Conservation (phyloP, 2,113 vertebrate species). For the Nipponia nippon region DNA sequence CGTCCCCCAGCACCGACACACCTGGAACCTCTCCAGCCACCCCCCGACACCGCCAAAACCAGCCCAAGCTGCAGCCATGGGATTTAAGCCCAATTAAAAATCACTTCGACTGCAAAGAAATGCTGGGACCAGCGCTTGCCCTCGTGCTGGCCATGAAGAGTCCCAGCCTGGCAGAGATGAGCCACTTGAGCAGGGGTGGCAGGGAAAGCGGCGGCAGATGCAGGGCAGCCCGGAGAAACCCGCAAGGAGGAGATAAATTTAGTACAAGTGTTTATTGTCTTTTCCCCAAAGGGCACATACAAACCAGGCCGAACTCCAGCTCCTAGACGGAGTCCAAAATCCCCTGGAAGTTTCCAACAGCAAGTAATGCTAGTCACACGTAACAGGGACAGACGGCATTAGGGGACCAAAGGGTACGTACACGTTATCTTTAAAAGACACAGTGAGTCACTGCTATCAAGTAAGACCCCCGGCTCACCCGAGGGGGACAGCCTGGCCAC, state of each 20-base stretch:
- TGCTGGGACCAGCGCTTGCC: rapidly evolving
- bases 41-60: neutral
- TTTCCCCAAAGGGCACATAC: neutral
- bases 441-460: neutral
- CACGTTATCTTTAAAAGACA: neutral
- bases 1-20: neutral
- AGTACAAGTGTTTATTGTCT: slow-evolving; percentile 73
- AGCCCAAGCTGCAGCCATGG: neutral
- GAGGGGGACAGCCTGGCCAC: neutral
- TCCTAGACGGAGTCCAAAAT: neutral
- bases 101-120: neutral
- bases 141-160: too few relatives aligned
- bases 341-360: neutral
- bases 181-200: too few relatives aligned
- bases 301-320: neutral
- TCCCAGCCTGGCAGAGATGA: too few relatives aligned
- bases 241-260: neutral
- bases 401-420: neutral
- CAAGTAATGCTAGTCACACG: neutral
- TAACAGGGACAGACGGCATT: neutral
- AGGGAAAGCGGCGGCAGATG: too few relatives aligned
- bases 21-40: neutral
- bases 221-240: neutral
- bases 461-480: neutral
- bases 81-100: neutral